Conservation (phyloP, 1,140 invertebrate genomes). For the Ceratoteleas bidentatus region DNA sequence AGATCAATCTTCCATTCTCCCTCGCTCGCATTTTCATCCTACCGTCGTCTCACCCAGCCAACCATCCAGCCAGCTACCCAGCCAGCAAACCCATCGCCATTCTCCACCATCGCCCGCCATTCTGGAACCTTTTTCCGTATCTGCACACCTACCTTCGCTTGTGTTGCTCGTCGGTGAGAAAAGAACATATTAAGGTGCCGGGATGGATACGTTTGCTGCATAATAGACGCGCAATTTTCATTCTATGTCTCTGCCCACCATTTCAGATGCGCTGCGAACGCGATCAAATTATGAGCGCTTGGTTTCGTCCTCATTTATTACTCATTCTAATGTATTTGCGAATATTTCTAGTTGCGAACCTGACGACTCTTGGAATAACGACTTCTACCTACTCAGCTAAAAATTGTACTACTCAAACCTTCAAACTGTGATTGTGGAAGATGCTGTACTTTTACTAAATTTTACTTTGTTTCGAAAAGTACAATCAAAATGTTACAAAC, state of each 20-base stretch:
- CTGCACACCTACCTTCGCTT: constrained; percentile 53
- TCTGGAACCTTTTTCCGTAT: constrained; percentile 67
- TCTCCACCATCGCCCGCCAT: constrained; percentile 65
- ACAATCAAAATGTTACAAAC: too few species aligned
- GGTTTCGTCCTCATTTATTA: constrained; percentile 59
- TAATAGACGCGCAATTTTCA: constrained; percentile 63
- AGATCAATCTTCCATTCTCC: constrained; percentile 78
- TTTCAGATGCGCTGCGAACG: constrained; percentile 44
- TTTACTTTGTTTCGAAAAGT: too few species aligned
- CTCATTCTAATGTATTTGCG: constrained; percentile 23
- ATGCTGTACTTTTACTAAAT: too few species aligned
- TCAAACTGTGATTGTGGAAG: too few species aligned
- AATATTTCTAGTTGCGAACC: constrained; percentile 37
- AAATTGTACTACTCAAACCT: too few species aligned
- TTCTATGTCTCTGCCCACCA: constrained; percentile 44
- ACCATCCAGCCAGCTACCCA: constrained; percentile 69
- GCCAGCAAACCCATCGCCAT: constrained; percentile 67
- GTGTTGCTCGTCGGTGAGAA: constrained; percentile 57
- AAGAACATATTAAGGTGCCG: constrained; percentile 63
- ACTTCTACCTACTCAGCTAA: neutral
- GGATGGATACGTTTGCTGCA: constrained; percentile 63
- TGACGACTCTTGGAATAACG: constrained; percentile 27
- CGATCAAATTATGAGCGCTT: constrained; percentile 57
- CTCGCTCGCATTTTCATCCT: constrained; percentile 69
- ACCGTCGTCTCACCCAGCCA: constrained; percentile 68